These are phyloP conservation scores for Ernsta delagoae DNA, from an alignment of 2,888 invertebrate genomes.

Conservation along the genomic window DNA sequence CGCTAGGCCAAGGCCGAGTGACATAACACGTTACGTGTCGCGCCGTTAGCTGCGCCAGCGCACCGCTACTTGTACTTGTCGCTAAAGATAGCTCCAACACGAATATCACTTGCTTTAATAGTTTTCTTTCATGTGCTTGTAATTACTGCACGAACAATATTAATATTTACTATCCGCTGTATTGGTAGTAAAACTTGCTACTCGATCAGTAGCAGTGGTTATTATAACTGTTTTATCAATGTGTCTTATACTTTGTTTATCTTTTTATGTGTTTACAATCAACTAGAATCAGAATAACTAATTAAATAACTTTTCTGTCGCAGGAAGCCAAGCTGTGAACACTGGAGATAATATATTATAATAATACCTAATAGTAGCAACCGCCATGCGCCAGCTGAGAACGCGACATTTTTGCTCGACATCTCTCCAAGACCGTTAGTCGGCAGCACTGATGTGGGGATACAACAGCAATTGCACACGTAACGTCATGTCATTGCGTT, in stretches of 20 bases:
- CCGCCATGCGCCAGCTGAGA: constrained; percentile 11
- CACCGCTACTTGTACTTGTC: constrained; percentile 47
- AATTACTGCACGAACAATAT: constrained; percentile 10
- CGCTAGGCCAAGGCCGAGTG: constrained; percentile 81
- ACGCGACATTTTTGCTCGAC: constrained; percentile 31
- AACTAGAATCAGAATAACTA: neutral
- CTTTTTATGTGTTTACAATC: neutral
- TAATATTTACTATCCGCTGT: neutral
- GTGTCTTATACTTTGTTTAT: neutral
- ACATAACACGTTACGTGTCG: constrained; percentile 63
- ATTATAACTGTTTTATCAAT: neutral
- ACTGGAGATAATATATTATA: neutral
- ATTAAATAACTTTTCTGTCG: neutral
- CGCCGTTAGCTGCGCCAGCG: constrained; percentile 49
- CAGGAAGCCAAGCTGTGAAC: neutral
- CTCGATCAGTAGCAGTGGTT: neutral
- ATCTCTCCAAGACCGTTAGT: constrained; percentile 31
- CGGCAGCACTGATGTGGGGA: constrained; percentile 30
- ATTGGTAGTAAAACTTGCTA: neutral
- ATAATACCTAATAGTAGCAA: constrained; percentile 6
- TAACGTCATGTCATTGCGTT: constrained; percentile 36
- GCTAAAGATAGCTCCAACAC: constrained; percentile 36
- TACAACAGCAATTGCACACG: constrained; percentile 31
- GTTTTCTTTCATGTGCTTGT: constrained; percentile 18
- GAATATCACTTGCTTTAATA: constrained; percentile 41